Base-by-base conservation (phyloP, 2,113 vertebrate species). In the Ophiodon elongatus region DNA sequence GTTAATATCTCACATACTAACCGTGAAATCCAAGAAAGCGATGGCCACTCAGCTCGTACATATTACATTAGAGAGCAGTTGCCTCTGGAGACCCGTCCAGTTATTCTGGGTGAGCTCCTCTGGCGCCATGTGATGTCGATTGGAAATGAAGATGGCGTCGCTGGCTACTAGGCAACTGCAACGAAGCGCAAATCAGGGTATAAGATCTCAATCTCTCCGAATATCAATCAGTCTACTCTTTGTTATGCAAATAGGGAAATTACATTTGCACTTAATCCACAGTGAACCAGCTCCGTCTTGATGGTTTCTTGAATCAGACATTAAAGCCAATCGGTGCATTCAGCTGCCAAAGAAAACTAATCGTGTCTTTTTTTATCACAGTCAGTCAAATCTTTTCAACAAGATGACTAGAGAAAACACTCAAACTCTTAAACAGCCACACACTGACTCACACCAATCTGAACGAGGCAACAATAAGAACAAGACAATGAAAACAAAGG, bases 151-250 rank as follows among this genome's bases (percentile, higher is more conserved):
- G 87, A 87, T 82, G 82, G 76, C 74, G 52, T 83, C 41, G 8
- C 54, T 41, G 82, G 89, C 89, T 90, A 88, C 89, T 47, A 92
- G 86, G 92, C 92, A 93, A 94, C 92, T 83, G 80, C 77, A 66
- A 54, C 62, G n/a, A 35, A 27, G 45, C 33, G n/a, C 79, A 79
- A 79, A 83, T 73, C 73, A 82, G 77, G 63, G 86, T 73, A 82
- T 69, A 87, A 89, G 54, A 91, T 89, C 83, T 80, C 56, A 73
- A 50, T 63, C 66, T 73, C 27, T 33, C 35, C 33, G 62, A 29
- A 69, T 79, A 75, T 75, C 68, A 60, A 77, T 83, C 85, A 71
- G 50, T 39, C 17, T 76, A 17, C 56, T 73, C 70, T 91, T 91
- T 93, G 79, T 93, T 45, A 91, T 93, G 88, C 85, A 91, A 90